phyloP scores from a whole-genome alignment of 2,888 invertebrate species.

The Nemapogon koenigi region DNA sequence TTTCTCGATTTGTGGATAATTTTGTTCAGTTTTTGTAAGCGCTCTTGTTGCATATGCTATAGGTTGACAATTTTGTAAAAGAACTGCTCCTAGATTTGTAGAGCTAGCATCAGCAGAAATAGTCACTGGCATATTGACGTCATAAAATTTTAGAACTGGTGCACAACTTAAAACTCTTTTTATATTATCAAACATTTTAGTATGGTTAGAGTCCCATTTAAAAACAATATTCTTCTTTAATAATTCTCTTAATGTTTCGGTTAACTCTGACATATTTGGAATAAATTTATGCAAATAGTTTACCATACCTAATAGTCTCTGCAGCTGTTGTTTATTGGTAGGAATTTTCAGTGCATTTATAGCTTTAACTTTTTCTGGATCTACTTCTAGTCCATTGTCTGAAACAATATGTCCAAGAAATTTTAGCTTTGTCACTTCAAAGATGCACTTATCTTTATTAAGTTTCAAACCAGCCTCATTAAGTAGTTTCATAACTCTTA shows the following conservation, averaged over 20 bases:
- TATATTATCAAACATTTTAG: slow-evolving; percentile 10
- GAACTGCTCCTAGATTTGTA: slow-evolving; percentile 9
- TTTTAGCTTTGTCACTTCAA: slow-evolving; percentile 10
- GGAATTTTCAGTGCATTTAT: slow-evolving; percentile 12
- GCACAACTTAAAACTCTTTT: slow-evolving; percentile 10
- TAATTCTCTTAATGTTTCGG: slow-evolving; percentile 11
- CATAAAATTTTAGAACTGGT: slow-evolving; percentile 12
- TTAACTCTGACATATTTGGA: slow-evolving; percentile 12
- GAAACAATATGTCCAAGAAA: slow-evolving; percentile 13
- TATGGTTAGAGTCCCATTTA: slow-evolving; percentile 12
- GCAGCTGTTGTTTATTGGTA: slow-evolving; percentile 12
- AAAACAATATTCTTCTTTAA: slow-evolving; percentile 12
- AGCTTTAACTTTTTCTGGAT: slow-evolving; percentile 12
- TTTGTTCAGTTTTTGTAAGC: slow-evolving; percentile 11
- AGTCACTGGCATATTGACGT: neutral
- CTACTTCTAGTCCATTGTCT: slow-evolving; percentile 6
- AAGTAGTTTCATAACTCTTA: no score
- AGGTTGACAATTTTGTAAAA: slow-evolving; percentile 12
- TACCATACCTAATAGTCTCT: slow-evolving; percentile 14
- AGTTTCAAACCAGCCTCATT: slow-evolving; percentile 8
- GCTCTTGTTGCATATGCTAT: slow-evolving; percentile 15
- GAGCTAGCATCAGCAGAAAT: neutral
- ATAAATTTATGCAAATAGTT: slow-evolving; percentile 15
- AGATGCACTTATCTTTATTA: slow-evolving; percentile 14
- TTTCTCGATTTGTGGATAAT: slow-evolving; percentile 13